Percentiles rank a stretch among this genome's conserved stretches.
Conservation (phyloP, 1,140 invertebrate species). For the Philotrypesis tridentata region DNA sequence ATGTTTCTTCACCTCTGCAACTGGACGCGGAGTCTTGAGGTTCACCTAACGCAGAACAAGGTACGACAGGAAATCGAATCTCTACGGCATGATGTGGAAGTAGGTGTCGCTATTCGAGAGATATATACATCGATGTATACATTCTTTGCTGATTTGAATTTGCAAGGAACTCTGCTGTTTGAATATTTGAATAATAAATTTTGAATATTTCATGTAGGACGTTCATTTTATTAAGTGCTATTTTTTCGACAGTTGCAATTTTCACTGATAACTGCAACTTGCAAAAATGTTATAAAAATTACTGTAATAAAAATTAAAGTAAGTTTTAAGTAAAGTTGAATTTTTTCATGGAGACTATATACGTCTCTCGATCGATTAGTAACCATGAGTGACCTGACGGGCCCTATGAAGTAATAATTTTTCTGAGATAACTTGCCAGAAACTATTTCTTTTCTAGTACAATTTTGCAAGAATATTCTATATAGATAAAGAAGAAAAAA, state of each 20-base stretch:
- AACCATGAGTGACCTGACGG: too few species aligned
- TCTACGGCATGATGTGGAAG: slow-evolving; percentile 51
- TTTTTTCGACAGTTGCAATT: neutral
- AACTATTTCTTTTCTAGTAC: too few species aligned
- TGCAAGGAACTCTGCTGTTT: neutral
- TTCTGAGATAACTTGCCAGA: too few species aligned
- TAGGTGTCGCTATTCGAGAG: neutral
- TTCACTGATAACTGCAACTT: too few species aligned
- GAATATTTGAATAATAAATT: neutral
- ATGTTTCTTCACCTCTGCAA: slow-evolving; percentile 50
- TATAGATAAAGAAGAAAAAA: too few species aligned
- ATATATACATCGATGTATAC: neutral
- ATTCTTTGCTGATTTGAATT: neutral
- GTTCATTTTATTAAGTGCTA: neutral
- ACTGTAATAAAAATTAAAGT: too few species aligned
- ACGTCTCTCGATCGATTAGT: too few species aligned
- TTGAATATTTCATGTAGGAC: neutral
- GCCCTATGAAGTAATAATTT: too few species aligned
- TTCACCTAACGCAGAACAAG: slow-evolving; percentile 47
- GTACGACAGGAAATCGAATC: slow-evolving; percentile 50
- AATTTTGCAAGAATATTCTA: too few species aligned
- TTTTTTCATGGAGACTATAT: too few species aligned
- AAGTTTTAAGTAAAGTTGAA: too few species aligned
- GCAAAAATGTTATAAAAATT: too few species aligned
- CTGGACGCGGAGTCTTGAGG: slow-evolving; percentile 30